Evolutionary conservation across 1,140 invertebrate species (phyloP), one percentile per base, ranked within the genome.

Genomic region (Magallana gigas): DNA sequence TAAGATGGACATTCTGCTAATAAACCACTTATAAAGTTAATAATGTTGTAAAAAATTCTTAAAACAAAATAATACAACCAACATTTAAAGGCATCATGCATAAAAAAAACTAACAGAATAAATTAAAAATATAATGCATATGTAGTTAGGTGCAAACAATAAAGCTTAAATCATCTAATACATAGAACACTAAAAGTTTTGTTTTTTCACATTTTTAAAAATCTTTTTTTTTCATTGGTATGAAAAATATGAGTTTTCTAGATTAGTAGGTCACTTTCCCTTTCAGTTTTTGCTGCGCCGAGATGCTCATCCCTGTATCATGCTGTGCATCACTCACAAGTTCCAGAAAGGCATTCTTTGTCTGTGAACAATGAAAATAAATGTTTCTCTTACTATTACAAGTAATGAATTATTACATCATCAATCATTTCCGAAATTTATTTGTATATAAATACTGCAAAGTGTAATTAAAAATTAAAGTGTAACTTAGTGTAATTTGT

Each of bases 141-240:
- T 76, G 68, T 76, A 76, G 68, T 76, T 76, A 12, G 68, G 68
- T 76, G 68, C 68, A 76, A 76, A 76, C 23, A 18, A 29, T 76
- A 11, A 76, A 76, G 23, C 68, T 48, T 76, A 76, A 29, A 76
- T 76, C 14, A 4, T 29, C 23, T 11, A 76, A 29, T 36, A 76
- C 9, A 76, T 76, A 11, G 7, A 18, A 76, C 8, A 12, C 9
- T 29, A 8, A 76, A 29, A 48, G 36, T 48, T 18, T 68, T n/a
- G n/a, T 23, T 18, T 68, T 5, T 18, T 68, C 3, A 29, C 23
- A 76, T 23, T 76, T 12, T 29, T 12, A 1, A 9, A 68, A n/a
- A 48, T 48, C 36, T 48, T 68, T 68, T 7, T 23, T 68, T n/a
- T 29, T 23, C 7, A 76, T 18, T 29, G 23, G 60, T 18, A 76